Percentiles rank a stretch among this genome's conserved stretches.
These are phyloP conservation scores for Nansenia antarctica DNA, from an alignment of 2,113 vertebrate genomes.

Conservation along the genomic window DNA sequence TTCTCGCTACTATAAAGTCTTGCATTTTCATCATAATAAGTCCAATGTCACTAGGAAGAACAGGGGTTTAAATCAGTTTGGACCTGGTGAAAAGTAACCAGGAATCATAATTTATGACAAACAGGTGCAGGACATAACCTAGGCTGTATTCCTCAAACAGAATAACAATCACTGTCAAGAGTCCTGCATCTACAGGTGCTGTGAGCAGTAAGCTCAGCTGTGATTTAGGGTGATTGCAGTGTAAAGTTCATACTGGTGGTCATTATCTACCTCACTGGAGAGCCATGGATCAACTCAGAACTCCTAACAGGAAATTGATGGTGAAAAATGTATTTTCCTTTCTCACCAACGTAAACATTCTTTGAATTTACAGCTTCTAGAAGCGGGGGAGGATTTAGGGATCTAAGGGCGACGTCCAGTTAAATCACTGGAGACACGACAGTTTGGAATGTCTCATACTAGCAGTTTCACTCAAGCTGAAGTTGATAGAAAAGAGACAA, in stretches of 20 bases:
- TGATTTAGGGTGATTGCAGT: neutral
- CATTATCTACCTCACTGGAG: neutral
- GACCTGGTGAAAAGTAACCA: too few species aligned
- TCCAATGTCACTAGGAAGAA: neutral
- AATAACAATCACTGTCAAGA: too few species aligned
- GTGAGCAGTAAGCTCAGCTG: neutral
- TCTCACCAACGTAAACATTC: neutral
- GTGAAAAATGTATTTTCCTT: neutral
- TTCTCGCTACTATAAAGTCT: neutral
- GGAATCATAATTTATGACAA: too few species aligned
- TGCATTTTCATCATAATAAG: too few species aligned
- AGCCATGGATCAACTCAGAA: neutral
- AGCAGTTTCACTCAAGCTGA: too few species aligned
- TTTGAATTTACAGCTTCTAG: slow-evolving; percentile 52
- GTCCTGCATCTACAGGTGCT: too few species aligned
- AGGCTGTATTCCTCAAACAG: too few species aligned
- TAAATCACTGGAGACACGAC: neutral
- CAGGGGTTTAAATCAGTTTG: neutral
- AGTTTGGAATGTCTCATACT: neutral
- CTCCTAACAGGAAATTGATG: neutral
- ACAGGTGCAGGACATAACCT: too few species aligned
- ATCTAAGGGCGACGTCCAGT: neutral
- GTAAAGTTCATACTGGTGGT: neutral
- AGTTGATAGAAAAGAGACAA: too few species aligned
- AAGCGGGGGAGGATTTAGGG: neutral